Percentiles rank a stretch among this genome's conserved stretches.
phyloP scores from a whole-genome alignment of 2,888 invertebrate genomes.

The Acronicta aceris region DNA sequence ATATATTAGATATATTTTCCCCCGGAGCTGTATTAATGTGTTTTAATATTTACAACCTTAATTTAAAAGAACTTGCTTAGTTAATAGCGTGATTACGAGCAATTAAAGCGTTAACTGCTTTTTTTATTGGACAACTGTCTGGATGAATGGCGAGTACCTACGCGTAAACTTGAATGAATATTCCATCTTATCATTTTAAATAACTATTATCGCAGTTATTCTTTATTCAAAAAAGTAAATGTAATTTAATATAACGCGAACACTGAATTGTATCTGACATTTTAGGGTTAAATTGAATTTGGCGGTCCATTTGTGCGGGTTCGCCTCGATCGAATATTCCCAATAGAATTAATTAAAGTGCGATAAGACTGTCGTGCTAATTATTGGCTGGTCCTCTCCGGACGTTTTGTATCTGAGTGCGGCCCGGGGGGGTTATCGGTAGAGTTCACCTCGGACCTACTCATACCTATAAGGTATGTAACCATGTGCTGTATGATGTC shows the following conservation, averaged over 20 bases:
- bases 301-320: constrained; percentile 15
- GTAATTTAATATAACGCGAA: constrained; percentile 20
- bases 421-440: constrained; percentile 59
- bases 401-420: constrained; percentile 51
- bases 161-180: constrained; percentile 7
- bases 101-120: constrained; percentile 61
- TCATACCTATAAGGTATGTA: constrained; percentile 20
- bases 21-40: constrained; percentile 50
- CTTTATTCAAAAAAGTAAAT: constrained; percentile 8
- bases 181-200: constrained; percentile 3
- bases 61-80: constrained; percentile 64
- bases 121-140: constrained; percentile 46
- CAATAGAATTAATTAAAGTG: constrained; percentile 76
- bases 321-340: constrained; percentile 39
- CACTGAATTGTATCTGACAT: constrained; percentile 11
- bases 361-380: constrained; percentile 79
- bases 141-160: constrained; percentile 30
- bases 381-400: constrained; percentile 67
- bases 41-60: constrained; percentile 60
- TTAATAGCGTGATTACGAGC: constrained; percentile 64
- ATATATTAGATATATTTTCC: constrained; percentile 57
- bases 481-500: constrained; percentile 14
- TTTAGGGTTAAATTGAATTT: constrained; percentile 34
- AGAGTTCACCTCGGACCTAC: constrained; percentile 46
- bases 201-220: constrained; percentile 3